Percentiles rank a stretch among this genome's conserved stretches.
Evolutionary conservation across 2,888 invertebrate species (phyloP).

Genomic region (Drosophila affinis): DNA sequence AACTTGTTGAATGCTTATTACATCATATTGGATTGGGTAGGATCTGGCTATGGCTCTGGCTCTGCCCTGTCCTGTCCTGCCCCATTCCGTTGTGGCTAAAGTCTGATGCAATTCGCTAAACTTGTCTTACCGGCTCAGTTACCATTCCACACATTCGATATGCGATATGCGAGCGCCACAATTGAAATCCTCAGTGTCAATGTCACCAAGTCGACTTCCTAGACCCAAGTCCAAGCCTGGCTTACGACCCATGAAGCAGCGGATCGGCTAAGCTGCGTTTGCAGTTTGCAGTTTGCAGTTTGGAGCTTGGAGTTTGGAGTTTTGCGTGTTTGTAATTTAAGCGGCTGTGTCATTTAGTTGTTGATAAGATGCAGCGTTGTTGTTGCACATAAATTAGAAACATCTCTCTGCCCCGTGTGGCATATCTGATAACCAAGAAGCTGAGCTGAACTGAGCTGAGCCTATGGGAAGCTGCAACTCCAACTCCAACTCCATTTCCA

Average conservation of each 20-base stretch:
- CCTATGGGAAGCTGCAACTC: conserved; percentile 3
- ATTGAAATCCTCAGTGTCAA: conserved; percentile 79
- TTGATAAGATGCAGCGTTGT: conserved; percentile 69
- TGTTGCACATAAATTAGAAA: conserved; percentile 71
- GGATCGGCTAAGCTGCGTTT: conserved; percentile 64
- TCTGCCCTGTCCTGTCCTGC: conserved; percentile 4
- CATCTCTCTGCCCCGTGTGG: conserved; percentile 53
- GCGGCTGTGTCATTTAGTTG: conserved; percentile 72
- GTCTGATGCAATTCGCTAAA: conserved; percentile 75
- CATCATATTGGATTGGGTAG: conserved; percentile 64
- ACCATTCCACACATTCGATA: conserved; percentile 53
- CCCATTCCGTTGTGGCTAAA: conserved; percentile 27
- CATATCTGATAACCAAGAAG: conserved; percentile 69
- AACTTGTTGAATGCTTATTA: conserved; percentile 57
- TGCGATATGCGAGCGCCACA: conserved; percentile 78
- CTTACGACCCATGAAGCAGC: conserved; percentile 37
- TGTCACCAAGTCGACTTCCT: conserved; percentile 59
- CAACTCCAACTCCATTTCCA: neutral
- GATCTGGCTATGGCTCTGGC: conserved; percentile 15
- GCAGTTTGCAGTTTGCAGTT: conserved; percentile 6
- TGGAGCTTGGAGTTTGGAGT: conserved; percentile 34
- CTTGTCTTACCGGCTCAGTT: conserved; percentile 77
- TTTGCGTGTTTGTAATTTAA: conserved; percentile 73
- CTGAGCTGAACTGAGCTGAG: conserved; percentile 2
- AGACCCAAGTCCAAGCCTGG: conserved; percentile 21